phyloP scores from a whole-genome alignment of 1,140 invertebrate species.

The Gerris buenoi region DNA sequence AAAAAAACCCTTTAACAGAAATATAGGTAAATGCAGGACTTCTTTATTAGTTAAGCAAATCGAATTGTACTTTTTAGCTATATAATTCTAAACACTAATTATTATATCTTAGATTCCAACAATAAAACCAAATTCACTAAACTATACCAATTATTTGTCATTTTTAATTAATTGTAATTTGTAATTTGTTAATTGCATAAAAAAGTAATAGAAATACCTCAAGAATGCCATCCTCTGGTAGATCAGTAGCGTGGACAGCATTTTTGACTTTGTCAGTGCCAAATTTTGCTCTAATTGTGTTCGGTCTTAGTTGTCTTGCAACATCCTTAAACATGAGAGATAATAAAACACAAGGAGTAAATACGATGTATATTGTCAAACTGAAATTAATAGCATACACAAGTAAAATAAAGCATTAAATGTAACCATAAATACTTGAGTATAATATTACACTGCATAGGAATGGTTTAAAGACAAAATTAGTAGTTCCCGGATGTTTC shows the following conservation, averaged over 20 bases:
- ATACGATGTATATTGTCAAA: constrained; percentile 9
- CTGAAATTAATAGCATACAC: constrained; percentile 11
- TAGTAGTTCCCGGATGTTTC: too few species aligned
- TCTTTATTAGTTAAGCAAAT: too few species aligned
- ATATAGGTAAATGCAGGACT: too few species aligned
- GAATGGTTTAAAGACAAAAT: too few species aligned
- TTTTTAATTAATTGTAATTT: too few species aligned
- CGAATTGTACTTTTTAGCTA: too few species aligned
- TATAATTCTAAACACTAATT: too few species aligned
- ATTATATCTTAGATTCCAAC: too few species aligned
- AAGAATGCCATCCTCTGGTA: constrained; percentile 66
- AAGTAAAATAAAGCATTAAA: neutral
- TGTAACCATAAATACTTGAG: neutral
- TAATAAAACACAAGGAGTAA: constrained; percentile 15
- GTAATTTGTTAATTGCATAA: too few species aligned
- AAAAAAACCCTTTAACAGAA: too few species aligned
- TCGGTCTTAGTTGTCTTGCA: constrained; percentile 61
- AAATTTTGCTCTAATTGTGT: constrained; percentile 68
- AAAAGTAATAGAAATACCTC: constrained; percentile 39
- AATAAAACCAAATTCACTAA: too few species aligned
- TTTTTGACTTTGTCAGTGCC: constrained; percentile 71
- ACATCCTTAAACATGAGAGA: constrained; percentile 55
- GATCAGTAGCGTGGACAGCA: constrained; percentile 83
- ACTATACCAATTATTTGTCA: too few species aligned
- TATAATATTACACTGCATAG: neutral